Percentiles rank a stretch among this genome's conserved stretches.
Conservation (phyloP, 2,797 vertebrate genomes). For the Pantherophis alleghaniensis region DNA sequence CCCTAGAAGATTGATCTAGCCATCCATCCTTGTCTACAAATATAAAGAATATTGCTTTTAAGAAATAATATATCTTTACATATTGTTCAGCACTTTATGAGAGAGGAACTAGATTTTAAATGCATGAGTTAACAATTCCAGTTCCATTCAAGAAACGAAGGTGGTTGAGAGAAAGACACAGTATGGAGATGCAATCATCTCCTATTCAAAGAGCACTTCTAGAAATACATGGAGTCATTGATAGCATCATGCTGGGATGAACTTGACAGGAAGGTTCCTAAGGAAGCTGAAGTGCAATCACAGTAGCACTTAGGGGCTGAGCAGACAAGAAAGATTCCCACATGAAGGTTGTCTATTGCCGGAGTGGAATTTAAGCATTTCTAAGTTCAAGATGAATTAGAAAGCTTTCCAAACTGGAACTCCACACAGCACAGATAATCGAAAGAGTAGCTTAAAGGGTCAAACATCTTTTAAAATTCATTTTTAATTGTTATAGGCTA, state of each 20-base stretch:
- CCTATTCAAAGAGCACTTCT: conserved; percentile 39
- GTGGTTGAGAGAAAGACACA: not conserved
- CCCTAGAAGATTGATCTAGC: not conserved
- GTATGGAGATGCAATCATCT: conserved; percentile 37
- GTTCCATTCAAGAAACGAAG: conserved; percentile 9
- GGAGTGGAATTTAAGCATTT: not conserved
- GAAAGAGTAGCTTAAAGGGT: not conserved
- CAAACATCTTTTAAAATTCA: not conserved
- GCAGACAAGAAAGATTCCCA: not conserved
- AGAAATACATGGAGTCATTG: conserved; percentile 5
- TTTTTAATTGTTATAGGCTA: not conserved
- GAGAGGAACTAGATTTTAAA: conserved; percentile 26
- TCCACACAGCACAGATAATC: not conserved
- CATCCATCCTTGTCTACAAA: not conserved
- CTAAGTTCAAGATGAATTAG: conserved; percentile 11
- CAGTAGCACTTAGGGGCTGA: conserved; percentile 1
- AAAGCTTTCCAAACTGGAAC: not conserved
- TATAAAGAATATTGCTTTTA: not conserved
- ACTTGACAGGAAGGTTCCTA: conserved; percentile 6
- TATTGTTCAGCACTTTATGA: conserved; percentile 9
- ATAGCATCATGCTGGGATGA: conserved; percentile 29
- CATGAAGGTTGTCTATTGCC: not conserved
- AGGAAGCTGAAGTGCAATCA: conserved; percentile 22
- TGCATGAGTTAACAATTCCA: conserved; percentile 28
- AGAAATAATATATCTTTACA: not conserved